Conservation (phyloP, 2,797 vertebrate species). For the Neosilurus mollespiculum region DNA sequence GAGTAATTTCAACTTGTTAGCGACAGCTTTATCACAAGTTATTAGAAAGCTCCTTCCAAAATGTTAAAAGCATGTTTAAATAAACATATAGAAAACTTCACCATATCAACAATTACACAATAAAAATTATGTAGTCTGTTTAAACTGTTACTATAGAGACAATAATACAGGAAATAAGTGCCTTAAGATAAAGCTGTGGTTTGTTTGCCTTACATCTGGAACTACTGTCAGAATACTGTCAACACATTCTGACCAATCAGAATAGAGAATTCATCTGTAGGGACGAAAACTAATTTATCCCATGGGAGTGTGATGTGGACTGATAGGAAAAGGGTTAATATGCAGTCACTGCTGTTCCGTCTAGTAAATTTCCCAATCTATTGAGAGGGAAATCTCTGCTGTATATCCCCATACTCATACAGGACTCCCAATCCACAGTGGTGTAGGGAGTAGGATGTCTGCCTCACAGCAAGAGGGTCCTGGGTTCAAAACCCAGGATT, state of each 20-base stretch:
- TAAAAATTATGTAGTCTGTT: not conserved
- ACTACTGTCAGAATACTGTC: not conserved
- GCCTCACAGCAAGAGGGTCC: too few relatives aligned
- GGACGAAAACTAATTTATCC: not conserved
- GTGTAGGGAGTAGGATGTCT: too few relatives aligned
- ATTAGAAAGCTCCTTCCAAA: not conserved
- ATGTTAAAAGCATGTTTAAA: not conserved
- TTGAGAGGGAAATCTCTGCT: too few relatives aligned
- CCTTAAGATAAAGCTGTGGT: not conserved
- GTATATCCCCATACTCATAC: too few relatives aligned
- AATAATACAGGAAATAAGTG: not conserved
- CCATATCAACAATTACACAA: not conserved
- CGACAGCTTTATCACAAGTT: not conserved
- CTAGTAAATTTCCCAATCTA: too few relatives aligned
- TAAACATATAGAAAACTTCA: not conserved
- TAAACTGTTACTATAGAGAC: not conserved
- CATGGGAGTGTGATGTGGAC: not conserved
- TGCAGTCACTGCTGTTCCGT: too few relatives aligned
- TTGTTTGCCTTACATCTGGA: not conserved
- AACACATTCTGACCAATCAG: not conserved
- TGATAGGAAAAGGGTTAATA: not conserved
- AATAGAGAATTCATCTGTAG: not conserved
- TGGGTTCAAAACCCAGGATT: too few relatives aligned
- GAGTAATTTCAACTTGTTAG: not conserved
- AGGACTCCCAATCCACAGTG: too few relatives aligned